These are phyloP conservation scores for Tiphia femorata DNA, from an alignment of 2,888 invertebrate genomes.

Conservation along the genomic window DNA sequence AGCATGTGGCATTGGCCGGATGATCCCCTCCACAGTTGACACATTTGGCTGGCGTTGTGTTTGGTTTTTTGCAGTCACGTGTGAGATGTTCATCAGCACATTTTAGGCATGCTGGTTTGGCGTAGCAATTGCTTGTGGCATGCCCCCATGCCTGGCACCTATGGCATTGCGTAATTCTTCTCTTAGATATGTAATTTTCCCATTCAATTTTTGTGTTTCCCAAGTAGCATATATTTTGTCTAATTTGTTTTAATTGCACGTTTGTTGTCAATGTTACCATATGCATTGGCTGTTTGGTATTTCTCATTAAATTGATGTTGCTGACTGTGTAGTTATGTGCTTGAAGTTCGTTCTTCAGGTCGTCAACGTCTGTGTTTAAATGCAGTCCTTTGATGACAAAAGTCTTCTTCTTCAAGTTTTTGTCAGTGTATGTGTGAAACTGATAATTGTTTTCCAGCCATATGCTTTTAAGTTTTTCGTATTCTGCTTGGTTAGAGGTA, in stretches of 20 bases:
- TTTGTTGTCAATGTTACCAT: conserved; percentile 29
- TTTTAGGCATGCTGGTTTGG: conserved; percentile 44
- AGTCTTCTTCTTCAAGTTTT: background rate
- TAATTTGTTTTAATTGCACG: conserved; percentile 22
- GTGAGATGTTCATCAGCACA: conserved; percentile 46
- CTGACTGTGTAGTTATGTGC: conserved; percentile 1
- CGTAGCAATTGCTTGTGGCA: conserved; percentile 42
- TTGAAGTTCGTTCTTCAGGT: conserved; percentile 6
- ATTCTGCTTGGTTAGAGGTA: background rate
- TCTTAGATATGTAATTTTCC: conserved; percentile 40
- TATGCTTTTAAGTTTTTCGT: background rate
- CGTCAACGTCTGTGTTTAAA: background rate
- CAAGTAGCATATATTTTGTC: conserved; percentile 25
- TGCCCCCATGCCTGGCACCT: conserved; percentile 53
- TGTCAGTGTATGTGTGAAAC: conserved; percentile 7
- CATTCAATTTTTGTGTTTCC: conserved; percentile 35
- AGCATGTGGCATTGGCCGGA: conserved; percentile 44
- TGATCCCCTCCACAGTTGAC: conserved; percentile 47
- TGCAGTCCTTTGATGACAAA: conserved; percentile 6
- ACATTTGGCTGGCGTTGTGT: conserved; percentile 43
- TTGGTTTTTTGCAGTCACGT: conserved; percentile 40
- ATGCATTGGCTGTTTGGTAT: conserved; percentile 27
- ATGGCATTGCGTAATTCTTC: conserved; percentile 46
- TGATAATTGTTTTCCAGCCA: background rate
- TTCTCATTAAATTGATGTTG: conserved; percentile 38